Conservation (phyloP, 1,140 invertebrate species). For the Drosophila repleta region DNA sequence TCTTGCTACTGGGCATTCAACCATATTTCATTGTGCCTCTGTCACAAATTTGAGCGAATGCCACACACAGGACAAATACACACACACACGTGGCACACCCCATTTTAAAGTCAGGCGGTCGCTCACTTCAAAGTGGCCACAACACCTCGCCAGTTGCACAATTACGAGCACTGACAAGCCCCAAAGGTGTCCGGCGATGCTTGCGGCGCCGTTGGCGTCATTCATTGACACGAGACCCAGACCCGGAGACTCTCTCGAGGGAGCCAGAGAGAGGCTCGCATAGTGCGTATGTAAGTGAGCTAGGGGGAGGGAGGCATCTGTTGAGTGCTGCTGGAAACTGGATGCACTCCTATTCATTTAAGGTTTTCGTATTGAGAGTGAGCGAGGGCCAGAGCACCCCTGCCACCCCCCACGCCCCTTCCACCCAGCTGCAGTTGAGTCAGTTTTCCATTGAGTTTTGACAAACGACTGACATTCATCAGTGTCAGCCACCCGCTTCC, state of each 20-base stretch:
- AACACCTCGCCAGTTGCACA: slow-evolving; percentile 48
- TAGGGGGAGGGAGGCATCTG: slow-evolving; percentile 22
- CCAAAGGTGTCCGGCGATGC: slow-evolving; percentile 60
- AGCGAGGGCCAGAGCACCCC: background rate
- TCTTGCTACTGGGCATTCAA: slow-evolving; percentile 36
- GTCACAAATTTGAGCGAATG: slow-evolving; percentile 33
- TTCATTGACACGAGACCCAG: slow-evolving; percentile 56
- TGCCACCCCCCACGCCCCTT: slow-evolving; percentile 3
- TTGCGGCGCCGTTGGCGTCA: slow-evolving; percentile 59
- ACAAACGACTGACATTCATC: slow-evolving; percentile 82
- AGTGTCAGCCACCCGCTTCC: slow-evolving; percentile 61
- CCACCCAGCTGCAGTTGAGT: slow-evolving; percentile 26
- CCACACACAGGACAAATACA: slow-evolving; percentile 20
- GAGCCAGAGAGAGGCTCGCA: background rate
- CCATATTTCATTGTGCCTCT: slow-evolving; percentile 39
- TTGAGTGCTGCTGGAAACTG: slow-evolving; percentile 19
- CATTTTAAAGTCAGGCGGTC: slow-evolving; percentile 4
- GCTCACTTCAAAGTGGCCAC: slow-evolving; percentile 29
- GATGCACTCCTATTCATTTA: slow-evolving; percentile 11
- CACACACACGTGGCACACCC: slow-evolving; percentile 1
- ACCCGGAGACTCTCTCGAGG: slow-evolving; percentile 9
- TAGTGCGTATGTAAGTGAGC: no score
- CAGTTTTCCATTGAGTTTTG: slow-evolving; percentile 79
- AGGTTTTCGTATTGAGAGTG: slow-evolving; percentile 5
- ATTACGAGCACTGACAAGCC: slow-evolving; percentile 42